phyloP scores from a whole-genome alignment of 2,113 vertebrate genomes.

The Oryzias javanicus region DNA sequence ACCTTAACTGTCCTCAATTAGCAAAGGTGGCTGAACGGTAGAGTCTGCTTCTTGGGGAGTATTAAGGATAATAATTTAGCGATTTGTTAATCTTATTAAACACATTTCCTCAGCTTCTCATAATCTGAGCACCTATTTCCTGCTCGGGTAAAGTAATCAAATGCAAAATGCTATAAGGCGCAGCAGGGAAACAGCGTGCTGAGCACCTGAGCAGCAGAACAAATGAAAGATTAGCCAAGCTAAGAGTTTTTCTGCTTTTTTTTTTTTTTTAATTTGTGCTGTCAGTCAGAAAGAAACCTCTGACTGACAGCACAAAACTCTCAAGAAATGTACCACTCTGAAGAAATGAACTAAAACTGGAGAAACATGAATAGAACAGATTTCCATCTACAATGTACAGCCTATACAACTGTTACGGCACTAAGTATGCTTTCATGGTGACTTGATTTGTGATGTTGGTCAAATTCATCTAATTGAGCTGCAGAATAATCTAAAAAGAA shows the following conservation, averaged over 20 bases:
- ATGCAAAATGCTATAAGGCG: conserved; percentile 53
- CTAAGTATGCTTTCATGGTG: conserved; percentile 48
- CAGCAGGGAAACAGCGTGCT: conserved; percentile 50
- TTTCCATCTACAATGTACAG: conserved; percentile 63
- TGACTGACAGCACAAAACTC: conserved; percentile 21
- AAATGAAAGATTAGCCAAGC: conserved; percentile 57
- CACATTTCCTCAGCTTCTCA: conserved; percentile 51
- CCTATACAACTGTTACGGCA: conserved; percentile 37
- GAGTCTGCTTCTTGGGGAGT: conserved; percentile 46
- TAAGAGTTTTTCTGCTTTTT: conserved; percentile 51
- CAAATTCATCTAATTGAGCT: conserved; percentile 35
- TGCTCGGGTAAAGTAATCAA: conserved; percentile 59
- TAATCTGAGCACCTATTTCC: conserved; percentile 40
- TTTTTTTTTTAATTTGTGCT: conserved; percentile 51
- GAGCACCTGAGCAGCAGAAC: conserved; percentile 59
- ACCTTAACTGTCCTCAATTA: conserved; percentile 60
- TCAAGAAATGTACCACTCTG: conserved; percentile 34
- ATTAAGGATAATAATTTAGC: conserved; percentile 57
- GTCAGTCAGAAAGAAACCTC: conserved; percentile 30
- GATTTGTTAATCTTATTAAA: conserved; percentile 66
- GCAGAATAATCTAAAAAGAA: conserved; percentile 28
- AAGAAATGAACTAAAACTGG: conserved; percentile 46
- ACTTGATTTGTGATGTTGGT: conserved; percentile 58
- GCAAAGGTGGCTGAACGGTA: conserved; percentile 48
- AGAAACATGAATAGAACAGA: conserved; percentile 37